Conservation (phyloP, 2,113 vertebrate genomes). For the Sylvia atricapilla region DNA sequence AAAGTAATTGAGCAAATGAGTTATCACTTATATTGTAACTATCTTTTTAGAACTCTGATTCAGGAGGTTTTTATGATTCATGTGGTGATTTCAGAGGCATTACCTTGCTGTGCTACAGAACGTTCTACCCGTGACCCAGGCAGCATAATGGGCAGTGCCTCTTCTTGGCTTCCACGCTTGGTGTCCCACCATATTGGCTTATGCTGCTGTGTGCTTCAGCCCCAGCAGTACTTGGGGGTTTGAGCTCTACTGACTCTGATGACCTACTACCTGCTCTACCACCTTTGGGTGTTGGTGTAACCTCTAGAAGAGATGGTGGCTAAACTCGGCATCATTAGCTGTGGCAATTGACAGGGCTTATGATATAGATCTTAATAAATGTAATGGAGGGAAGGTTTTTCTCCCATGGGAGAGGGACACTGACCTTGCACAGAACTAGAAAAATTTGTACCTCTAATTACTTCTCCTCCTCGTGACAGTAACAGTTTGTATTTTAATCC, state of each 20-base stretch:
- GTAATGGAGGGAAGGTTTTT: background rate
- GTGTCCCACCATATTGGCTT: background rate
- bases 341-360: background rate
- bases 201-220: background rate
- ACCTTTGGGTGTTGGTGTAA: background rate
- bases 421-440: background rate
- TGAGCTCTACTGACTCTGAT: background rate
- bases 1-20: constrained; percentile 1
- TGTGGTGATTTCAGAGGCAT: background rate
- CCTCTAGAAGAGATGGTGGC: background rate
- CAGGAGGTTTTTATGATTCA: background rate
- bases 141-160: background rate
- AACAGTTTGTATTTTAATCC: background rate
- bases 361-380: background rate
- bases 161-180: background rate
- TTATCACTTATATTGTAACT: background rate
- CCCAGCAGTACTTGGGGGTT: background rate
- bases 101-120: background rate
- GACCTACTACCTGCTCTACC: background rate
- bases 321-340: background rate
- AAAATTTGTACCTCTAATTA: background rate
- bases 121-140: background rate
- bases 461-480: background rate
- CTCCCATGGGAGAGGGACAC: background rate
- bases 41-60: constrained; percentile 23